Conservation (phyloP, 1,140 invertebrate genomes). For the Diachasma alloeum region DNA sequence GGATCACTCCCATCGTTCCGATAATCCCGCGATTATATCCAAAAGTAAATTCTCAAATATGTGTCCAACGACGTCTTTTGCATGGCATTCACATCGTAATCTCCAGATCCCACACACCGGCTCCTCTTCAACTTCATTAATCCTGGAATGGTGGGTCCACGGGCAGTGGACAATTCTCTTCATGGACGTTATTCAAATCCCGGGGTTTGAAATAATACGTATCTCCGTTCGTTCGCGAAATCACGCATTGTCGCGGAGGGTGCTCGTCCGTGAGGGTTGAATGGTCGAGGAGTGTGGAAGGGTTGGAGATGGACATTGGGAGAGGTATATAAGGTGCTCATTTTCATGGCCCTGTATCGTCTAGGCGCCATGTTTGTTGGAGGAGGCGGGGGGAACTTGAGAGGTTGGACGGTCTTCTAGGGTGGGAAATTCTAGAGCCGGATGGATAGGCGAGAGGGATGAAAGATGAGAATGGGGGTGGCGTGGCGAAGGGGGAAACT, state of each 20-base stretch:
- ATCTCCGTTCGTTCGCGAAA: conserved; percentile 20
- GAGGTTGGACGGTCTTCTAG: conserved; percentile 21
- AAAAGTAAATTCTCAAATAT: conserved; percentile 1
- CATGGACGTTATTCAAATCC: conserved; percentile 26
- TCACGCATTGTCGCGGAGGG: conserved; percentile 29
- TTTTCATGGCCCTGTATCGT: not conserved
- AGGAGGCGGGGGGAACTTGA: not conserved
- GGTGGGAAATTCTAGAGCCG: not conserved
- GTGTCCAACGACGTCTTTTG: not conserved
- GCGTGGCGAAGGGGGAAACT: too few relatives aligned
- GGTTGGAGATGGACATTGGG: conserved; percentile 7
- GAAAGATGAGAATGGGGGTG: not conserved
- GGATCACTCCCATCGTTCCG: not conserved
- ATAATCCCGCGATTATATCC: not conserved
- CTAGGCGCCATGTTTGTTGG: conserved; percentile 3
- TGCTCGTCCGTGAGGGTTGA: conserved; percentile 33
- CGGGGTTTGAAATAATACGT: conserved; percentile 24
- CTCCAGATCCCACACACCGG: not conserved
- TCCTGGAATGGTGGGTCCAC: not conserved
- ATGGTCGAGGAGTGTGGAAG: conserved; percentile 28
- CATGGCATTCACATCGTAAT: not conserved
- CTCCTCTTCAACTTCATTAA: conserved; percentile 8
- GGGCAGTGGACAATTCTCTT: conserved; percentile 14
- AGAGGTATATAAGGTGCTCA: not conserved
- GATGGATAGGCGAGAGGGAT: not conserved